A percentile compares a stretch with the other conserved stretches of the same genome.
phyloP scores from a whole-genome alignment of 2,888 invertebrate species.

The Acleris cristana region DNA sequence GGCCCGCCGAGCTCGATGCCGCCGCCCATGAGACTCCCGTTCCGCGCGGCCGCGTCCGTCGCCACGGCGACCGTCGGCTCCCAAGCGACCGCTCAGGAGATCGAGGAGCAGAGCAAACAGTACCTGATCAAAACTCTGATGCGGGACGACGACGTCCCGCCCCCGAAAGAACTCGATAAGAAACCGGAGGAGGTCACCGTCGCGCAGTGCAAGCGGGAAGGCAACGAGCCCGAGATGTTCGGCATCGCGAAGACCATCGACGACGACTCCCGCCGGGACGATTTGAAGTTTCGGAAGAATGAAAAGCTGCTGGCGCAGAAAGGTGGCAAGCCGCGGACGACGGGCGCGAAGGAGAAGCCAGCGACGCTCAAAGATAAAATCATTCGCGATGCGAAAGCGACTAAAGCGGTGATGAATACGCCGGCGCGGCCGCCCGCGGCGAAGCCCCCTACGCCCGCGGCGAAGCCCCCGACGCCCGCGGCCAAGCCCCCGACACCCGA shows the following conservation, averaged over 20 bases:
- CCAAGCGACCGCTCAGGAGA: conserved; percentile 81
- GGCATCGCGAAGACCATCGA: conserved; percentile 78
- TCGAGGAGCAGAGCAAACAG: conserved; percentile 88
- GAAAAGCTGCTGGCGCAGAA: conserved; percentile 67
- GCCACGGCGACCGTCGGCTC: conserved; percentile 75
- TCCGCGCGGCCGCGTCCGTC: conserved; percentile 64
- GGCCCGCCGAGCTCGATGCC: conserved; percentile 65
- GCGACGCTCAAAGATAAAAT: conserved; percentile 72
- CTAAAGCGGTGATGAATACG: conserved; percentile 66
- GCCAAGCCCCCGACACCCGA: conserved; percentile 44
- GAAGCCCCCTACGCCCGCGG: no score
- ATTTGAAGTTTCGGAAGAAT: conserved; percentile 51
- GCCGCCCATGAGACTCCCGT: conserved; percentile 65
- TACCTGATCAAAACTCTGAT: conserved; percentile 96
- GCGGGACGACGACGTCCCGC: conserved; percentile 92
- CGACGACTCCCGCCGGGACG: conserved; percentile 57
- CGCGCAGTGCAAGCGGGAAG: conserved; percentile 67
- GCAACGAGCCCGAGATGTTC: conserved; percentile 80
- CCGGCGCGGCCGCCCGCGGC: conserved; percentile 58
- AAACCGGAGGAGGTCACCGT: conserved; percentile 82
- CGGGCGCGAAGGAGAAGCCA: conserved; percentile 72
- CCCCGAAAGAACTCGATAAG: conserved; percentile 82
- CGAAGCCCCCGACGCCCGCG: no score
- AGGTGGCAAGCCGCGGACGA: conserved; percentile 69
- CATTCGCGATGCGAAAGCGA: conserved; percentile 67